These are phyloP conservation scores for Urocyon cinereoargenteus DNA, from an alignment of 2,797 vertebrate genomes.

Conservation along the genomic window DNA sequence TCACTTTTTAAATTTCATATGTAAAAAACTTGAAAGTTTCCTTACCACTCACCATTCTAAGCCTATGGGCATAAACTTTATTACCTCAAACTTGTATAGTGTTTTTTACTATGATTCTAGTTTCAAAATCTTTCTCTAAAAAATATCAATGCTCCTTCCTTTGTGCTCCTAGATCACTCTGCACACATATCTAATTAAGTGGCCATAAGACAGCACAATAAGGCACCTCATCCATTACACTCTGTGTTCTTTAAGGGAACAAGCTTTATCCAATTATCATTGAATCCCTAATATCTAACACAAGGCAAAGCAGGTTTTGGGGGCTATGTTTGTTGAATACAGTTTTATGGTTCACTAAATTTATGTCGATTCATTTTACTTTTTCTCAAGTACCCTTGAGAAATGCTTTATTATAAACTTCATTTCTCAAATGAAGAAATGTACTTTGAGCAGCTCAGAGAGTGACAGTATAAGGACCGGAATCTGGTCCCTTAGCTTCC, in stretches of 20 bases:
- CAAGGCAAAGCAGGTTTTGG: neutral
- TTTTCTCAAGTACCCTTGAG: neutral
- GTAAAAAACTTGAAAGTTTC: neutral
- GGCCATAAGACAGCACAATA: neutral
- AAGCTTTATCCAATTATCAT: neutral
- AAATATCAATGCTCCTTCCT: neutral
- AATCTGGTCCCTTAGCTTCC: neutral
- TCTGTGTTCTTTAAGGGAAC: neutral
- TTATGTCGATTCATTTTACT: conserved; percentile 12
- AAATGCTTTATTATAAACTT: conserved; percentile 4
- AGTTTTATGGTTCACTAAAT: conserved; percentile 30
- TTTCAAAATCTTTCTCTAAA: neutral
- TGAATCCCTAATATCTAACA: neutral
- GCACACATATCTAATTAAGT: neutral
- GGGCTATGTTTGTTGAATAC: neutral
- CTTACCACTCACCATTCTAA: neutral
- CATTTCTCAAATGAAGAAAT: neutral
- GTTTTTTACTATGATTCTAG: neutral
- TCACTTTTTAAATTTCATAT: neutral
- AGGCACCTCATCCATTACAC: neutral
- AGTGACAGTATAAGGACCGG: neutral
- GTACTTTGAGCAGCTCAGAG: neutral
- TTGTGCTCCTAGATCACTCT: neutral
- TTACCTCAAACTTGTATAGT: neutral
- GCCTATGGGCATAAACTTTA: neutral